Evolutionary conservation across 2,113 vertebrate genomes (phyloP).

Genomic region (Myxocyprinus asiaticus): DNA sequence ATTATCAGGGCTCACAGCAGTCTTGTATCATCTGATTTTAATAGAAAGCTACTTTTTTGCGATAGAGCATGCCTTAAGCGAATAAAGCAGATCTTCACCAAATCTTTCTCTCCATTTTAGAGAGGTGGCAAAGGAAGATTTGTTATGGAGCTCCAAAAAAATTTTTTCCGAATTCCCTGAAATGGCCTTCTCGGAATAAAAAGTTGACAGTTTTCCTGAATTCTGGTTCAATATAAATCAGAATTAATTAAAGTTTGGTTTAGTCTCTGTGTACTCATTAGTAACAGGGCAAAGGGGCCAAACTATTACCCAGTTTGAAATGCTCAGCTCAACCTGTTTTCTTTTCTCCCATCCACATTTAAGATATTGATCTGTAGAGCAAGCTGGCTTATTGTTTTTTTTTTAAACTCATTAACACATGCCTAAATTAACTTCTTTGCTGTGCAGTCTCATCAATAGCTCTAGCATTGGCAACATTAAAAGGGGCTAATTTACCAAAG

Average conservation of each 20-base stretch:
- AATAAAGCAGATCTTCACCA: not conserved
- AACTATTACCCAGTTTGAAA: too few species aligned
- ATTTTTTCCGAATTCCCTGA: too few species aligned
- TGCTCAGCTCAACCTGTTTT: not conserved
- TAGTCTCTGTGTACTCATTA: too few species aligned
- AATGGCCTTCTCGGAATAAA: too few species aligned
- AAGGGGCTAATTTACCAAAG: not conserved
- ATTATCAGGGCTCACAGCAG: not conserved
- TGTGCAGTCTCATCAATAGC: not conserved
- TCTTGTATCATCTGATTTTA: not conserved
- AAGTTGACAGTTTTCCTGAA: not conserved
- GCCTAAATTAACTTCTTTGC: slow-evolving; percentile 6
- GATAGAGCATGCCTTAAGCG: not conserved
- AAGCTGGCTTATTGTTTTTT: slow-evolving; percentile 20
- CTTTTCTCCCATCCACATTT: not conserved
- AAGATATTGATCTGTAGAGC: slow-evolving; percentile 1
- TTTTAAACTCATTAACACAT: slow-evolving; percentile 22
- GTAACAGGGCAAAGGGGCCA: too few species aligned
- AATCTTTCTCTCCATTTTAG: too few species aligned
- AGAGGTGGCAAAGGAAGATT: not conserved
- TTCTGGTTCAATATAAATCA: too few species aligned
- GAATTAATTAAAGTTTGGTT: too few species aligned
- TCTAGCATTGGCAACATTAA: not conserved
- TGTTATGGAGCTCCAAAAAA: not conserved
- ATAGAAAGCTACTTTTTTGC: not conserved